Evolutionary conservation across 2,113 vertebrate genomes (phyloP), one percentile per base, ranked within the genome.

Genomic region (Siniperca knerii): DNA sequence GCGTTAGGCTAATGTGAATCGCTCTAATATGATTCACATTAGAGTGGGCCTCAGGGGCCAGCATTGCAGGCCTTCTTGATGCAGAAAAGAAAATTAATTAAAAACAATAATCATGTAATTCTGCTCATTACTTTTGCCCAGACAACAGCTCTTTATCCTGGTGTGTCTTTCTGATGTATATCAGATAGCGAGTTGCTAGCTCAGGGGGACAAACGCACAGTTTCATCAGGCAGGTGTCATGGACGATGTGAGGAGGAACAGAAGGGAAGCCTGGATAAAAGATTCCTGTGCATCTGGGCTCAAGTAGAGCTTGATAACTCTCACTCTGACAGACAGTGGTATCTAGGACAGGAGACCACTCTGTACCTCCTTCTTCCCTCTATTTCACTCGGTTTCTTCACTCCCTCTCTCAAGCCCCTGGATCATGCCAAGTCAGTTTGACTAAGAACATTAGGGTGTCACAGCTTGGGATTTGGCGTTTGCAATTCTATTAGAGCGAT

Each of bases 361-460:
- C 55, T 69, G 52, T 60, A 76, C 84, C 81, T 80, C 79, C 50
- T 75, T 44, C 48, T 70, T 87, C 65, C 69, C 60, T 66, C 80
- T n/a, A 23, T 83, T 82, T 84, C 75, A 57, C 78, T 77, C 46
- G 64, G n/a, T 74, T 85, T 70, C 72, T 77, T 86, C 78, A 10
- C 78, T 82, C 75, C 64, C 66, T 83, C 89, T 86, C 86, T 84
- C 82, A 75, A 80, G 82, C 84, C 85, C 50, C 75, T 72, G 87
- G 89, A 90, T 81, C 87, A 85, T 87, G 91, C 91, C 87, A 93
- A 92, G 87, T 83, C 92, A 79, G 83, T 94, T 92, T 92, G 87
- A 91, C 89, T 94, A 91, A 93, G 90, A 94, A 94, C 92, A 94
- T 95, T 93, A 93, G 85, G 81, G 91, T 91, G 91, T 93, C 91